Conservation (phyloP, 2,113 vertebrate genomes). For the Crotalus horridus region DNA sequence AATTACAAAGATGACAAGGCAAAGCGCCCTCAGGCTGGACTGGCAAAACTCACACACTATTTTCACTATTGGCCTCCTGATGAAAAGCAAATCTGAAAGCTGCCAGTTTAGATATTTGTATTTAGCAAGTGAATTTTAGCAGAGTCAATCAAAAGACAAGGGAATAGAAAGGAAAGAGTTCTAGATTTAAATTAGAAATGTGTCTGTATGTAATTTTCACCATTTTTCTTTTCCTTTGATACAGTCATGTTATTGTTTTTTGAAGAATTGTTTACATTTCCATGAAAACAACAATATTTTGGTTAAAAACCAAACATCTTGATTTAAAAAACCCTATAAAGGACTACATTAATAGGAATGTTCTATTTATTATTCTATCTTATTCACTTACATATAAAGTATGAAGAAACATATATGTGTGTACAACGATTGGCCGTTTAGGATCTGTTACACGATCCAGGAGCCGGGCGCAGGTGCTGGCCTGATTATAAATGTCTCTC, state of each 20-base stretch:
- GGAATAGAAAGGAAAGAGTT: neutral
- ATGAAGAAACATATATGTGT: neutral
- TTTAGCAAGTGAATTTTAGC: conserved; percentile 25
- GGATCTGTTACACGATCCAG: no score
- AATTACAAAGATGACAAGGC: conserved; percentile 31
- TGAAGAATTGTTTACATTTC: neutral
- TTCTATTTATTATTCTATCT: neutral
- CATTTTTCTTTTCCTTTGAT: neutral
- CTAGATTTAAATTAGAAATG: neutral
- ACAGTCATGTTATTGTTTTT: neutral
- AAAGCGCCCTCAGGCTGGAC: neutral
- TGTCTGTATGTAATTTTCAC: neutral
- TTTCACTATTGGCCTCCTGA: neutral
- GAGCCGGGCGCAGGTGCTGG: no score
- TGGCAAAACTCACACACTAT: conserved; percentile 13
- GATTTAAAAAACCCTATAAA: neutral
- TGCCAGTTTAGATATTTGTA: conserved; percentile 12
- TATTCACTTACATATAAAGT: no score
- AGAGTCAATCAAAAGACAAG: conserved; percentile 16
- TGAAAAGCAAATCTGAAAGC: conserved; percentile 35
- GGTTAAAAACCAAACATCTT: neutral
- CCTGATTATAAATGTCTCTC: no score
- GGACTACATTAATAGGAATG: neutral
- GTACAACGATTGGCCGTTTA: no score
- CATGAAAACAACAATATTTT: neutral